Base-by-base conservation (phyloP, 2,113 vertebrate species). In the Nipponia nippon region DNA sequence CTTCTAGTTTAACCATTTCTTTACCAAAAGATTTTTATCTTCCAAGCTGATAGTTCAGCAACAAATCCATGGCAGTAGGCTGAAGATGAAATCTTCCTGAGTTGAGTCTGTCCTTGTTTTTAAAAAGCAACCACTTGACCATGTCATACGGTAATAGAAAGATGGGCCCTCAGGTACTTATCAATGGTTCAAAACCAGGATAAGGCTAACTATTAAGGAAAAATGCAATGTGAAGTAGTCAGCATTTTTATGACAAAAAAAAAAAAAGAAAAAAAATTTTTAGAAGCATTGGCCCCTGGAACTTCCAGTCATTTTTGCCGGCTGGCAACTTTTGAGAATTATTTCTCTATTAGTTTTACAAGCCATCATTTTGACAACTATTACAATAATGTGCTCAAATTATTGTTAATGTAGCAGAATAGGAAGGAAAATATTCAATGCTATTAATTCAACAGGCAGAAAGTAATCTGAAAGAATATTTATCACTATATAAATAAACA, bases 1-100 rank as follows among this genome's bases (percentile, higher is more conserved):
- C 44, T 89, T 86, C 71, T 56, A 46, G 52, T 88, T 94, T 79
- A 96, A 93, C 92, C 93, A 11, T 66, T 91, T 85, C 61, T 85
- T 91, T 83, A 42, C 91, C 75, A 76, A 59, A 93, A 83, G 15
- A 6, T 40, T 77, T 91, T 72, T 65, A 26, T 47, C 21, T 40
- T 85, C 9, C 14, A 81, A 67, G 15, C 52, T 88, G 49, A 40
- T 78, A 75, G 34, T 40, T 81, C n/a, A 34, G 16, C 42, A 93
- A 13, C 46, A 50, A 67, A 49, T 73, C 50, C 27, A 38, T 58
- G 50, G 30, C 30, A 87, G 26, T 52, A 20, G 34, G 34, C 34
- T 76, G 36, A 59, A 73, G n/a, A 25, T 36, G 15, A 19, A 81
- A 69, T 63, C 73, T 73, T 87, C 22, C 13, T 30, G 12, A 88